Evolutionary conservation across 2,888 invertebrate species (phyloP).

Genomic region (Nomada goodeniana): DNA sequence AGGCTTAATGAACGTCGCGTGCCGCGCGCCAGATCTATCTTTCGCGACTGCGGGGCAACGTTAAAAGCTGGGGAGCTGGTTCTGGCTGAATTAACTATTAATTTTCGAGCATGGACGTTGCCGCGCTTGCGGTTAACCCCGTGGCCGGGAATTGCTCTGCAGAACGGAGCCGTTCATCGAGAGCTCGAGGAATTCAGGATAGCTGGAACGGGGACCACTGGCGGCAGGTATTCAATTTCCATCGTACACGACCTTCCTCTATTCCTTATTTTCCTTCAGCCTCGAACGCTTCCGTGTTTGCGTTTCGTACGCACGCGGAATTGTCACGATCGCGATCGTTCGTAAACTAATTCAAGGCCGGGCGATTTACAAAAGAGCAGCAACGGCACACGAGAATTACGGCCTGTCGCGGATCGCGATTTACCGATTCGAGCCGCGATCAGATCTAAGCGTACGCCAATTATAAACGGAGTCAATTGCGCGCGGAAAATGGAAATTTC

Average conservation of each 20-base stretch:
- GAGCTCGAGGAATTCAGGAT: too few relatives aligned
- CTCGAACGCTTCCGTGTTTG: constrained; percentile 32
- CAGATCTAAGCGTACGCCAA: constrained; percentile 21
- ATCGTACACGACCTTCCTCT: not conserved
- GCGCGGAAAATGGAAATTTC: constrained; percentile 64
- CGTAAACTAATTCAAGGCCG: constrained; percentile 46
- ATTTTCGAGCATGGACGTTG: constrained; percentile 25
- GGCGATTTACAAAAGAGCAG: constrained; percentile 18
- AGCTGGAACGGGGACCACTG: not conserved
- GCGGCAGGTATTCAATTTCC: not conserved
- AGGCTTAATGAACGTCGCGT: constrained; percentile 78
- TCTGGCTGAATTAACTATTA: constrained; percentile 49
- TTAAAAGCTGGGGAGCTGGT: constrained; percentile 34
- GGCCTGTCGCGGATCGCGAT: constrained; percentile 25
- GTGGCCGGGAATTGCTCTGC: not conserved
- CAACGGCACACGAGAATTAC: not conserved
- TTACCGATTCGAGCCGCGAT: constrained; percentile 29
- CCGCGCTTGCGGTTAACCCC: constrained; percentile 5
- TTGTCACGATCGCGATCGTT: constrained; percentile 12
- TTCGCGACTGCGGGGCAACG: constrained; percentile 28
- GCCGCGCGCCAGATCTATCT: constrained; percentile 65
- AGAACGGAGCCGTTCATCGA: not conserved
- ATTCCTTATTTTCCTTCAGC: not conserved
- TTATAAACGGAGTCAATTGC: constrained; percentile 63
- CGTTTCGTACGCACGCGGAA: constrained; percentile 24